Evolutionary conservation across 2,888 invertebrate genomes (phyloP).

Genomic region (Dione juno): DNA sequence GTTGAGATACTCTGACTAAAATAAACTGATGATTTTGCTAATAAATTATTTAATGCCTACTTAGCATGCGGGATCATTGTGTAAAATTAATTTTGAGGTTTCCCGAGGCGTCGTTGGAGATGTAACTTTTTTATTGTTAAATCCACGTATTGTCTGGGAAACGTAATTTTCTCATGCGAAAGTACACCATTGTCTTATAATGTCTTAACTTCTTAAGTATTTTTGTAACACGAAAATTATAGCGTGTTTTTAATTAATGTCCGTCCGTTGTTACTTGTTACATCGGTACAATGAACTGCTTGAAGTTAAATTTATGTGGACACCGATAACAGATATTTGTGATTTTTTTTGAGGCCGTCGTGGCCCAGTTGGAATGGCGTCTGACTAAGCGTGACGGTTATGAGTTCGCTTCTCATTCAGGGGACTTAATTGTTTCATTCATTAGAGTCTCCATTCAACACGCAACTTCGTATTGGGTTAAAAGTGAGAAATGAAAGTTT

Average conservation of each 20-base stretch:
- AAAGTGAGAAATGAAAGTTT: no score
- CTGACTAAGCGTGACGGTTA: no score
- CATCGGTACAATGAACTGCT: constrained; percentile 11
- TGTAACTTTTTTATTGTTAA: constrained; percentile 63
- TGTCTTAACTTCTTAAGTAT: constrained; percentile 46
- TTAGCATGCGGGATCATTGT: constrained; percentile 70
- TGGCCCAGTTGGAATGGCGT: no score
- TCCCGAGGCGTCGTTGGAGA: constrained; percentile 63
- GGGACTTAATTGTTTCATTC: no score
- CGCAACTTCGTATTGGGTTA: no score
- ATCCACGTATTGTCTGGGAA: constrained; percentile 72
- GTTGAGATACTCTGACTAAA: no score
- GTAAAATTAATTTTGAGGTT: constrained; percentile 71
- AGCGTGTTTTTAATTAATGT: constrained; percentile 41
- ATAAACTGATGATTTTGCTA: background rate
- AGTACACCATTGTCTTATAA: constrained; percentile 58
- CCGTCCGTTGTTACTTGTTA: constrained; percentile 29
- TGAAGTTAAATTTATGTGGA: background rate
- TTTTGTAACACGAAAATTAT: constrained; percentile 48
- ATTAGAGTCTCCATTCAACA: no score
- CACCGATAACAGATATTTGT: background rate
- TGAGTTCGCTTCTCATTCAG: no score
- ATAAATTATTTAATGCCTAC: background rate
- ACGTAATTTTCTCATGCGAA: constrained; percentile 77
- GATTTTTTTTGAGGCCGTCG: background rate